Base-by-base conservation (phyloP, 2,797 vertebrate species). In the Sebastes melanostomus region DNA sequence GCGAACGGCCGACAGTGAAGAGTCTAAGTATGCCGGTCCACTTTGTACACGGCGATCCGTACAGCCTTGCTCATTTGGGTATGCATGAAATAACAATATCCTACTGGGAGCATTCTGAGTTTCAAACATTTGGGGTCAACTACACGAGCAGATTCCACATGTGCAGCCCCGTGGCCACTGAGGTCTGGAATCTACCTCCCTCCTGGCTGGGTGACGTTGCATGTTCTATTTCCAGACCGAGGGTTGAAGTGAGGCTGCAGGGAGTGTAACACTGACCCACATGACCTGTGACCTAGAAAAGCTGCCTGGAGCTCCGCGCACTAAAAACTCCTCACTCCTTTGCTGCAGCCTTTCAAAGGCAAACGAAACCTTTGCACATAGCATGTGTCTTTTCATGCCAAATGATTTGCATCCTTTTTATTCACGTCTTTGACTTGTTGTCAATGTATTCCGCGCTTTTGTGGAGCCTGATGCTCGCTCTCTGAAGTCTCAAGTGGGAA, bases 201-300 rank as follows among this genome's bases (percentile, higher is more conserved):
- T 93, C 86, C 89, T 85, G 86, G 91, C 91, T 80, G 82, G 91
- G 88, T 96, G 95, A 95, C 93, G 93, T 91, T 94, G 95, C 94
- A 94, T 88, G 89, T 94, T 95, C 92, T 94, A 94, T 95, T 95
- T 96, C 91, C 90, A 93, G 94, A 92, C 92, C 62, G 86, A 93
- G 90, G 92, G 94, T 94, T 95, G 95, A 96, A 94, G 92, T 90
- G 91, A 95, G 94, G 95, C 95, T 93, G 92, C 92, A 42, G 91
- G 92, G 94, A 94, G 91, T 95, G 96, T 94, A 95, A 96, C 94
- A 95, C 93, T 96, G 95, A 96, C 94, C 95, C 77, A 83, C 67
- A 80, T 92, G 94, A 95, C 94, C 95, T 94, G 80, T 95, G 94
- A 93, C 95, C 94, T 92, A 92, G 90, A 94, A 95, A 95, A 93